Conservation (phyloP, 1,140 invertebrate genomes). For the Trachelipus rathkii region DNA sequence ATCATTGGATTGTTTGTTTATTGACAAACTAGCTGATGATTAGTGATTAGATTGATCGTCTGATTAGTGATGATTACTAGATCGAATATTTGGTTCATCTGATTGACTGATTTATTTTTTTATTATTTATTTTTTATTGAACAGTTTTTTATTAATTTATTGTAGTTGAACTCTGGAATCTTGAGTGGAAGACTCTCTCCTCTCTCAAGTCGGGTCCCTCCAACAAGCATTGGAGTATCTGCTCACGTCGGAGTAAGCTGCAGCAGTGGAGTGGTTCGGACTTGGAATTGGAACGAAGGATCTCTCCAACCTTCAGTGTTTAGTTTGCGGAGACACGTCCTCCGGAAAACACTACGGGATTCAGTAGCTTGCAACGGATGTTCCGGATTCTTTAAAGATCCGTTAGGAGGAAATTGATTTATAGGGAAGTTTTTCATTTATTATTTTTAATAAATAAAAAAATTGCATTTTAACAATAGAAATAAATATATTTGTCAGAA, state of each 20-base stretch:
- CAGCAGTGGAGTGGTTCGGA: conserved; percentile 14
- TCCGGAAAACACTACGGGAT: conserved; percentile 98
- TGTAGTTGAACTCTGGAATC: neutral
- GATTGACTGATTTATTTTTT: no score
- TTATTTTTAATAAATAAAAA: neutral
- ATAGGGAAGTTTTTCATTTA: conserved; percentile 64
- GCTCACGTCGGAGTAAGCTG: conserved; percentile 16
- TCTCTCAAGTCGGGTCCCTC: neutral
- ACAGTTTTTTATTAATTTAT: neutral
- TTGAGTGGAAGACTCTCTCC: neutral
- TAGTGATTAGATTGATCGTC: no score
- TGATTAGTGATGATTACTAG: no score
- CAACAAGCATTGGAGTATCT: neutral
- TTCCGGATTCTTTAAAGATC: conserved; percentile 98
- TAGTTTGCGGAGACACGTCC: conserved; percentile 94
- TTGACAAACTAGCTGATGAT: no score
- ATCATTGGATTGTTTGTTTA: no score
- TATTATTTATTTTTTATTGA: no score
- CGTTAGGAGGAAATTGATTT: conserved; percentile 92
- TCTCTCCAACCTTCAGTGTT: conserved; percentile 57
- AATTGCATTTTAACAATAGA: no score
- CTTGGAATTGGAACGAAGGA: conserved; percentile 24
- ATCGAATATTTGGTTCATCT: no score
- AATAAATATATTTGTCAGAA: no score
- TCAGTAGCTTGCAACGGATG: conserved; percentile 98